A percentile compares a stretch with the other conserved stretches of the same genome.
Evolutionary conservation across 2,888 invertebrate species (phyloP).

Genomic region (Cyaniris semiargus): DNA sequence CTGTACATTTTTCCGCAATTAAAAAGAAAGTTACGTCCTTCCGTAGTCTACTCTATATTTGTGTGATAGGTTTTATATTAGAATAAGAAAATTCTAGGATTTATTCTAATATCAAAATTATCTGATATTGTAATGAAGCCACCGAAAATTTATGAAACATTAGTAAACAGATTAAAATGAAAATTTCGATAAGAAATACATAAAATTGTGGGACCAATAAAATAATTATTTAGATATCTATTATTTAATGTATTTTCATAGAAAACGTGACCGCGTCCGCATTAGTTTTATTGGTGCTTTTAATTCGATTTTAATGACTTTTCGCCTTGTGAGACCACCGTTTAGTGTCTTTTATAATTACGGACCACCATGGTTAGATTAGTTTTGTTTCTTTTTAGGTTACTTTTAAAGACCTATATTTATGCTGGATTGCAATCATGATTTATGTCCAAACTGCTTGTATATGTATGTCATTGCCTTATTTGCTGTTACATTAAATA

Average conservation of each 20-base stretch:
- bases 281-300: slow-evolving; percentile 18
- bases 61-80: neutral
- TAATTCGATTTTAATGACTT: slow-evolving; percentile 18
- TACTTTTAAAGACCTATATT: neutral
- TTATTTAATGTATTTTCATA: slow-evolving; percentile 24
- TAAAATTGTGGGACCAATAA: neutral
- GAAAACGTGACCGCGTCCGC: slow-evolving; percentile 3
- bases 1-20: no score
- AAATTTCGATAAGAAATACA: neutral
- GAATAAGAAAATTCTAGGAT: no score
- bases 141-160: neutral
- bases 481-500: no score
- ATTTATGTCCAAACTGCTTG: no score
- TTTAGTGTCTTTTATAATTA: neutral
- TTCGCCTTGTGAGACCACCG: neutral
- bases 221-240: slow-evolving; percentile 8
- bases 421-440: no score
- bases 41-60: neutral
- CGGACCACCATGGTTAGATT: neutral
- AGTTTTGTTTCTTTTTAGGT: neutral
- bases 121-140: neutral
- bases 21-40: no score
- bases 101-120: neutral
- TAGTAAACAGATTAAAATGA: neutral
- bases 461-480: no score